phyloP scores from a whole-genome alignment of 2,113 vertebrate genomes.

The Pyrgilauda ruficollis region DNA sequence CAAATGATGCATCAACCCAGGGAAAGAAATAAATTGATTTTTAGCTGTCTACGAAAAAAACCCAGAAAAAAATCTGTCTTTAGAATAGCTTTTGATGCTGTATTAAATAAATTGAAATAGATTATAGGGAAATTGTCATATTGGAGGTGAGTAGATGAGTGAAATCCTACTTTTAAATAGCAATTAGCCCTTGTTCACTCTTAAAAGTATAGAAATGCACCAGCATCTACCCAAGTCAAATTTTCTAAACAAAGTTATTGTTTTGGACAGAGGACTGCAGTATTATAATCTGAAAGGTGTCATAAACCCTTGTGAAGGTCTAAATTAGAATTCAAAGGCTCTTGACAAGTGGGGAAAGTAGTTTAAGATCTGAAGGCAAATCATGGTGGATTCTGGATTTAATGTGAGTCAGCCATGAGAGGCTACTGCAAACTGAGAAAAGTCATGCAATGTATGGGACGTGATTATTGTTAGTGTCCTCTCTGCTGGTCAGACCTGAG shows the following conservation, averaged over 20 bases:
- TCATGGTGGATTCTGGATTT: neutral
- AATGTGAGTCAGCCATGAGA: neutral
- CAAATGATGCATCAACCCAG: neutral
- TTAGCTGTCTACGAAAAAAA: neutral
- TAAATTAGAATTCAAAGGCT: neutral
- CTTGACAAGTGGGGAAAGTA: neutral
- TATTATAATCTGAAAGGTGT: neutral
- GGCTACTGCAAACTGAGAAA: neutral
- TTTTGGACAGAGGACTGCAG: neutral
- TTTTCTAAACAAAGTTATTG: neutral
- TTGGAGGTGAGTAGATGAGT: neutral
- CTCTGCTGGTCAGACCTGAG: neutral
- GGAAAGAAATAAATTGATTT: neutral
- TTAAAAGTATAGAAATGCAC: neutral
- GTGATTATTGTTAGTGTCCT: neutral
- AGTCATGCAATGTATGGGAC: neutral
- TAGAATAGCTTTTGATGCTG: neutral
- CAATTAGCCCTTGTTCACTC: neutral
- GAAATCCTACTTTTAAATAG: neutral
- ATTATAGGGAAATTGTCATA: neutral
- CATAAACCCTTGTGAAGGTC: neutral
- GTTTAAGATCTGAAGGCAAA: neutral
- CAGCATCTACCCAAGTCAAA: neutral
- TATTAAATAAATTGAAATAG: neutral
- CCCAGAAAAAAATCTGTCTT: neutral